A percentile compares a stretch with the other conserved stretches of the same genome.
These are phyloP conservation scores for Centrocercus urophasianus DNA, from an alignment of 2,113 vertebrate genomes.

Conservation along the genomic window DNA sequence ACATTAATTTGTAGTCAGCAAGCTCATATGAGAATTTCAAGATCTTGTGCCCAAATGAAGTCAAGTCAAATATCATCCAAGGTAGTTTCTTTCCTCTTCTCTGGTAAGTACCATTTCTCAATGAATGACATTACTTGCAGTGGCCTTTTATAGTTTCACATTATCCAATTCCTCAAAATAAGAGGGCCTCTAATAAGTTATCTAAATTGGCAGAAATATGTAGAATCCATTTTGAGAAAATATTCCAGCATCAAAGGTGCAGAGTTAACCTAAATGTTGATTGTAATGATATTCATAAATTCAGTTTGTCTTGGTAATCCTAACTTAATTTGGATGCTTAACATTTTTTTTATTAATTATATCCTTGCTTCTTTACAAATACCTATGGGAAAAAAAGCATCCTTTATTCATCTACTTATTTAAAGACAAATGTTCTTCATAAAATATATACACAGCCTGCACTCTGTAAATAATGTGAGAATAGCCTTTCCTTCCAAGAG, in stretches of 20 bases:
- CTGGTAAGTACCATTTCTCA: slow-evolving; percentile 13
- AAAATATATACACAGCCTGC: not conserved
- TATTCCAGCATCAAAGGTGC: not conserved
- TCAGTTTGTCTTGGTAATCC: not conserved
- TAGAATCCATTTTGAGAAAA: slow-evolving; percentile 7
- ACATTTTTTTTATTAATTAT: not conserved
- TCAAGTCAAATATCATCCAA: slow-evolving; percentile 58
- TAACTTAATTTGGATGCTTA: not conserved
- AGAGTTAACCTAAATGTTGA: not conserved
- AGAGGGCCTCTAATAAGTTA: slow-evolving; percentile 23
- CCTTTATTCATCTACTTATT: not conserved
- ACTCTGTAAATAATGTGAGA: not conserved
- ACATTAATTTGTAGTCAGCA: slow-evolving; percentile 44
- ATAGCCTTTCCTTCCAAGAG: not conserved
- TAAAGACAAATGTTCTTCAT: not conserved
- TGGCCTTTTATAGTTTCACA: slow-evolving; percentile 34
- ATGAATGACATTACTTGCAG: slow-evolving; percentile 57
- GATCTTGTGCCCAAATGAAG: slow-evolving; percentile 4
- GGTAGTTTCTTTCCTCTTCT: slow-evolving; percentile 56
- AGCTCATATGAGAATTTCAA: slow-evolving; percentile 51
- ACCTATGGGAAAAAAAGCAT: not conserved
- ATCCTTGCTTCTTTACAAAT: not conserved
- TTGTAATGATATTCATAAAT: not conserved
- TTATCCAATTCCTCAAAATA: slow-evolving; percentile 14
- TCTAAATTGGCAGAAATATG: not conserved